phyloP scores from a whole-genome alignment of 2,113 vertebrate genomes.

The Verasper variegatus region DNA sequence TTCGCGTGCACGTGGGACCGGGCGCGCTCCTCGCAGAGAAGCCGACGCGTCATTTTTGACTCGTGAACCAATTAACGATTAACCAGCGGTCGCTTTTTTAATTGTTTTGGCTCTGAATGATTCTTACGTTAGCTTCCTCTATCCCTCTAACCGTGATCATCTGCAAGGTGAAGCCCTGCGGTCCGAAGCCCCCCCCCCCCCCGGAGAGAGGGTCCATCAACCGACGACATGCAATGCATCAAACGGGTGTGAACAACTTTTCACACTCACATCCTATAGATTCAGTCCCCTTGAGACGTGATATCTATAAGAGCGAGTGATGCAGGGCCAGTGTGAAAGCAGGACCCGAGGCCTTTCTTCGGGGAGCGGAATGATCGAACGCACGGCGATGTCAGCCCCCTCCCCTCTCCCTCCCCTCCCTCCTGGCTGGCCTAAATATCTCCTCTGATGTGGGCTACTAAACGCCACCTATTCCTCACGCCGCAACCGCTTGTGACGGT shows the following conservation, averaged over 20 bases:
- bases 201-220: constrained; percentile 11
- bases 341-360: constrained; percentile 37
- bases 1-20: not conserved
- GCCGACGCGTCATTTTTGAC: constrained; percentile 18
- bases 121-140: not conserved
- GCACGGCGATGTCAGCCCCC: constrained; percentile 44
- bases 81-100: constrained; percentile 11
- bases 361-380: constrained; percentile 54
- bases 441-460: constrained; percentile 51
- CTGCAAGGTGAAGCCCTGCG: not conserved
- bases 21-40: not conserved
- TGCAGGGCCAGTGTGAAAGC: constrained; percentile 64
- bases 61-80: constrained; percentile 30
- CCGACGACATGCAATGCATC: constrained; percentile 44
- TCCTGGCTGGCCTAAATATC: constrained; percentile 48
- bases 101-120: not conserved
- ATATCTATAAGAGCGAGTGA: constrained; percentile 57
- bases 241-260: constrained; percentile 65
- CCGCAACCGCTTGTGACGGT: constrained; percentile 15
- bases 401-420: not conserved
- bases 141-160: not conserved
- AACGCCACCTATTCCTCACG: constrained; percentile 51
- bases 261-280: constrained; percentile 63
- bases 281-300: constrained; percentile 26
- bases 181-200: not conserved